Base-by-base conservation (phyloP, 2,113 vertebrate genomes). In the Malurus cyaneus region DNA sequence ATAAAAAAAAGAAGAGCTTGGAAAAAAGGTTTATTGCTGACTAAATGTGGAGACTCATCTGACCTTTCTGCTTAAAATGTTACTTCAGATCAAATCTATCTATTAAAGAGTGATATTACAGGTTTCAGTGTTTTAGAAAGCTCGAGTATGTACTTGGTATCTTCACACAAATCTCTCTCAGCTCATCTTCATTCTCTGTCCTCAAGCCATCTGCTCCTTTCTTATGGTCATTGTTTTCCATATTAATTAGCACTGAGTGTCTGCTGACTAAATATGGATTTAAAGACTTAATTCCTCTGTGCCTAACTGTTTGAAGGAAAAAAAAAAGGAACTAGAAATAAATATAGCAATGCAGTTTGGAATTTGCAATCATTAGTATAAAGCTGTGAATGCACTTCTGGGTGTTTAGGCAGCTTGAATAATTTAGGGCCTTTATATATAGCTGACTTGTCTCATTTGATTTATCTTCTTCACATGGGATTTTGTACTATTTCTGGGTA, bases 361-460 rank as follows among this genome's bases (percentile, higher is more conserved):
- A 92, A 96, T 95, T 95, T 91, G 92, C 79, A 88, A 20, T 95
- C 86, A 34, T 95, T 94, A 95, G 70, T 59, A 59, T 80, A 94
- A 95, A 86, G 85, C 92, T 96, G 82, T 32, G 82, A 94, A 88
- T 85, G 88, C 88, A 90, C 85, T 95, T 95, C 89, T 95, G 93
- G 89, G 69, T 93, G 92, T 96, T 96, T 96, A 93, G 82, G 94
- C 94, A 96, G 85, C 94, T 91, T 96, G 94, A 95, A 96, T 95
- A 96, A 95, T 96, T 96, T 88, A 96, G 71, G 60, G 67, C 42
- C 86, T 96, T 96, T 94, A 80, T 96, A 94, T 94, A 91, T 85
- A 93, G 93, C 92, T 95, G 96, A 93, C 93, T 96, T 96, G 93
- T 85, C 94, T 95, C 67, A 80, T 92, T 93, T 82, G 89, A 89